phyloP scores from a whole-genome alignment of 1,140 invertebrate species.

The Whitmania pigra region DNA sequence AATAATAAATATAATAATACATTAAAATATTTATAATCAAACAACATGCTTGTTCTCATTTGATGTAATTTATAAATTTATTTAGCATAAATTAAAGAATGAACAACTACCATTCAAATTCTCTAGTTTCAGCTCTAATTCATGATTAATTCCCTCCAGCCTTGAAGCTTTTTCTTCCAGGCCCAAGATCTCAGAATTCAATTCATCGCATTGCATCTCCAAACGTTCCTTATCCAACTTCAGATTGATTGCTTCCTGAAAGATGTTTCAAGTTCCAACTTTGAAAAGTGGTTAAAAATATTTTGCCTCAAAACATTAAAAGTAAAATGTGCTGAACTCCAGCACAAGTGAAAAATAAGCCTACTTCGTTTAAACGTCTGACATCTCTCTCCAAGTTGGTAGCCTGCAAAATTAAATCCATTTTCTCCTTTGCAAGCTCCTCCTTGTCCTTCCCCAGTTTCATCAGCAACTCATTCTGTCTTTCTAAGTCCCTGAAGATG shows the following conservation, averaged over 20 bases:
- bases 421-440: constrained; percentile 39
- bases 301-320: too few relatives aligned
- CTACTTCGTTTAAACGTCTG: constrained; percentile 34
- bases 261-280: background rate
- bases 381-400: constrained; percentile 40
- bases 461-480: constrained; percentile 31
- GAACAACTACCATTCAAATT: constrained; percentile 37
- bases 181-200: constrained; percentile 32
- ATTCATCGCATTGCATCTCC: constrained; percentile 39
- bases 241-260: constrained; percentile 24
- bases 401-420: constrained; percentile 35
- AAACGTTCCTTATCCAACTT: constrained; percentile 38
- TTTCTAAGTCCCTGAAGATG: constrained; percentile 36
- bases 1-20: too few relatives aligned
- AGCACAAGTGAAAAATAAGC: too few relatives aligned
- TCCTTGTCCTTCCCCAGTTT: constrained; percentile 41
- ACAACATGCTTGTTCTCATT: too few relatives aligned
- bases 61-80: too few relatives aligned
- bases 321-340: too few relatives aligned
- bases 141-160: constrained; percentile 43
- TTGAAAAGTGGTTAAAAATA: too few relatives aligned
- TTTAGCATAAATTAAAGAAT: background rate
- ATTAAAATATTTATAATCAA: too few relatives aligned
- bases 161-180: constrained; percentile 39
- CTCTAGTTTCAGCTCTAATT: constrained; percentile 41